These are phyloP conservation scores for Gobio gobio DNA, from an alignment of 2,113 vertebrate species.

Conservation along the genomic window DNA sequence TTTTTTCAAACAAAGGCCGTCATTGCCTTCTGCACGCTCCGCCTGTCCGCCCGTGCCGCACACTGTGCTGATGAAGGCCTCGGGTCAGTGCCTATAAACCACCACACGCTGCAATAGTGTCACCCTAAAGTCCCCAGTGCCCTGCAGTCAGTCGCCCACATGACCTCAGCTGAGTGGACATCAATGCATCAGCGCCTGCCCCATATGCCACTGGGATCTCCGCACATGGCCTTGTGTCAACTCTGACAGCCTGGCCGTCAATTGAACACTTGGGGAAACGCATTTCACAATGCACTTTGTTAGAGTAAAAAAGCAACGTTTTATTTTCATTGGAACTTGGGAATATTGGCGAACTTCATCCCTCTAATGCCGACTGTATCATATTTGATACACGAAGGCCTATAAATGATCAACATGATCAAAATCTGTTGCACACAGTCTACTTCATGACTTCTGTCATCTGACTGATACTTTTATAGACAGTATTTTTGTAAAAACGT, in stretches of 20 bases:
- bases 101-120: conserved; percentile 33
- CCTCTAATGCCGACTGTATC: neutral
- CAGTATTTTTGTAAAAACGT: neutral
- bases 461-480: neutral
- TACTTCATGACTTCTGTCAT: neutral
- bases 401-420: neutral
- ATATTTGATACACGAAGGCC: neutral
- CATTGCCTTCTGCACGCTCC: conserved; percentile 71
- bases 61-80: conserved; percentile 40
- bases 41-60: conserved; percentile 67
- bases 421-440: neutral
- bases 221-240: conserved; percentile 58
- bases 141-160: conserved; percentile 46
- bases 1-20: conserved; percentile 76
- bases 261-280: neutral
- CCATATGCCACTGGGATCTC: conserved; percentile 72
- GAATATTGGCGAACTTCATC: neutral
- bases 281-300: neutral
- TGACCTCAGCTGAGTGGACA: conserved; percentile 65
- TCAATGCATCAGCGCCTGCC: conserved; percentile 59
- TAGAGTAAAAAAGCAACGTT: neutral
- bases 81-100: conserved; percentile 51
- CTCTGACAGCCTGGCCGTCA: neutral
- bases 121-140: conserved; percentile 49
- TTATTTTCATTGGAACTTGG: neutral